Conservation (phyloP, 1,140 invertebrate species). For the Hypothenemus hampei region DNA sequence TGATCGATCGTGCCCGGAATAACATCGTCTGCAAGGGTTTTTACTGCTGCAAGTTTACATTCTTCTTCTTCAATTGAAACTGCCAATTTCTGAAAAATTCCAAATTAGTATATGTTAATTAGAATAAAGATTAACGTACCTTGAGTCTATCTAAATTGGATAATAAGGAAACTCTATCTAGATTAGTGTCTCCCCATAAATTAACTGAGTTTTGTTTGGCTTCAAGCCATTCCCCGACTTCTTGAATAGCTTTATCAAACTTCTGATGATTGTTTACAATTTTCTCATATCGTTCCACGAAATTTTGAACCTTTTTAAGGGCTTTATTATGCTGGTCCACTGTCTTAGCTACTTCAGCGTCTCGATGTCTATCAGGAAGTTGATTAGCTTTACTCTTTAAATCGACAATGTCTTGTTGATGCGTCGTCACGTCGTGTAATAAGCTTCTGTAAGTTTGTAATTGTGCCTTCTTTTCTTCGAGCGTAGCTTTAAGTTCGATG, state of each 20-base stretch:
- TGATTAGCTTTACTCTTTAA: constrained; percentile 71
- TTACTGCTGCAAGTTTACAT: constrained; percentile 72
- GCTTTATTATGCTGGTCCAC: constrained; percentile 59
- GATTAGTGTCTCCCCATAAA: constrained; percentile 79
- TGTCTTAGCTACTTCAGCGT: constrained; percentile 55
- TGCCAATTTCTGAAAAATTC: constrained; percentile 60
- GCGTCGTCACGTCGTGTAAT: constrained; percentile 78
- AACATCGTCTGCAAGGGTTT: constrained; percentile 80
- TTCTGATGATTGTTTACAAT: constrained; percentile 90
- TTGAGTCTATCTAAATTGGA: constrained; percentile 89
- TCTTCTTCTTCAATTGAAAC: constrained; percentile 80
- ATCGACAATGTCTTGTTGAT: constrained; percentile 82
- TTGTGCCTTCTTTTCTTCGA: constrained; percentile 89
- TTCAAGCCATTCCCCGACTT: constrained; percentile 87
- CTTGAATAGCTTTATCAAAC: constrained; percentile 84
- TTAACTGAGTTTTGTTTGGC: constrained; percentile 79
- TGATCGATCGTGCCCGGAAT: constrained; percentile 80
- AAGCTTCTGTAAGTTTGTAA: constrained; percentile 76
- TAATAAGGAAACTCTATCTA: constrained; percentile 83
- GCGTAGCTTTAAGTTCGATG: constrained; percentile 75
- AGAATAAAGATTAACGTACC: constrained; percentile 40
- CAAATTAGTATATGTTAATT: neutral
- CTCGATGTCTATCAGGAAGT: constrained; percentile 65
- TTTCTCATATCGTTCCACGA: constrained; percentile 76
- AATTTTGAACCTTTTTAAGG: constrained; percentile 63